phyloP scores from a whole-genome alignment of 2,888 invertebrate species.

The Conops quadrifasciatus region DNA sequence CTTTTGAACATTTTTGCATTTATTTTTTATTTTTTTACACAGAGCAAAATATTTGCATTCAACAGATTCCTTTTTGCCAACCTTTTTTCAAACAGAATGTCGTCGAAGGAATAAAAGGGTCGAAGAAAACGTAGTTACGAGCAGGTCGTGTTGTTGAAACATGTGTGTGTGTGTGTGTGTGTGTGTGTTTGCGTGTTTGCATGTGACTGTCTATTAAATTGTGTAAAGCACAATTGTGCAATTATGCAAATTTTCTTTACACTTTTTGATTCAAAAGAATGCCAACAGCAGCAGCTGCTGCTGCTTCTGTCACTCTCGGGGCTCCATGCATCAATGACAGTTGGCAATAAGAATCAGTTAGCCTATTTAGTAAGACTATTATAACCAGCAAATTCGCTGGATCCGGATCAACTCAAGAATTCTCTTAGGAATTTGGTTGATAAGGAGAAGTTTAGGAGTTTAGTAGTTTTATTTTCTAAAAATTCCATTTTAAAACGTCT shows the following conservation, averaged over 20 bases:
- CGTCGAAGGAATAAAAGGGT: not conserved
- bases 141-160: not conserved
- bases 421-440: too few relatives aligned
- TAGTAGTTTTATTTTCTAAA: too few relatives aligned
- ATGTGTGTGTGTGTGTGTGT: conserved; percentile 10
- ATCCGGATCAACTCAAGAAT: too few relatives aligned
- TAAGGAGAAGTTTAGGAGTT: too few relatives aligned
- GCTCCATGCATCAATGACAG: not conserved
- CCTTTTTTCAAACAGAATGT: not conserved
- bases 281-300: not conserved
- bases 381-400: not conserved
- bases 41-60: not conserved
- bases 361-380: not conserved
- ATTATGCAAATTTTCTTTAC: conserved; percentile 22
- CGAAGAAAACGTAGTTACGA: not conserved
- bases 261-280: conserved; percentile 1
- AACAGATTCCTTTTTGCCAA: not conserved
- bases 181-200: not conserved
- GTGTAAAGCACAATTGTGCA: conserved; percentile 15
- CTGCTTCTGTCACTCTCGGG: not conserved
- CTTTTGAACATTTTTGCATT: not conserved
- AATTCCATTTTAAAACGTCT: too few relatives aligned
- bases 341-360: not conserved
- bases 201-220: conserved; percentile 12
- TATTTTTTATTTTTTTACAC: not conserved